A percentile compares a stretch with the other conserved stretches of the same genome.
These are phyloP conservation scores for Empidonax alnorum DNA, from an alignment of 2,113 vertebrate genomes.

Conservation along the genomic window DNA sequence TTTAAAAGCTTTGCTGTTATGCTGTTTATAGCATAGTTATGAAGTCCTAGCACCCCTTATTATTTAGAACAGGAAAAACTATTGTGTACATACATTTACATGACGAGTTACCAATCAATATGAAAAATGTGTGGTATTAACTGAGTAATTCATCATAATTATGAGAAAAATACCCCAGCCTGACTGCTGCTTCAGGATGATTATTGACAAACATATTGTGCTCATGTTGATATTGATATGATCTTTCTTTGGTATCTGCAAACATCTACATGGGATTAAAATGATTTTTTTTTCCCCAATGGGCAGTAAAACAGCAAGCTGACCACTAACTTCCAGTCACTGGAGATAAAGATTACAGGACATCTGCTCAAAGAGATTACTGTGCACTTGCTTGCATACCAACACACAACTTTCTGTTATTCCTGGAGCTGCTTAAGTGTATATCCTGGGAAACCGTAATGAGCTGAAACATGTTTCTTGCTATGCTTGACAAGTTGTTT, in stretches of 20 bases:
- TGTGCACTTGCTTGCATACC: not conserved
- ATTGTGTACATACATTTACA: not conserved
- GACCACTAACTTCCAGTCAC: not conserved
- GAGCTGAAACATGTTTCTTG: not conserved
- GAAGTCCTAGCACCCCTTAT: not conserved
- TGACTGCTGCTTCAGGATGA: not conserved
- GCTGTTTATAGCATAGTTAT: not conserved
- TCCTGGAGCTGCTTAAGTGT: not conserved
- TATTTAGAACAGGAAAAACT: not conserved
- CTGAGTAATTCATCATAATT: not conserved
- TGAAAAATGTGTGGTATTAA: not conserved
- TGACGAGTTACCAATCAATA: accelerated
- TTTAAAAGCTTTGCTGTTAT: not conserved
- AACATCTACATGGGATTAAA: not conserved
- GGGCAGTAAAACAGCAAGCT: not conserved
- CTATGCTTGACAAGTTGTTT: not conserved
- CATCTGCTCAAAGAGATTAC: conserved; percentile 30
- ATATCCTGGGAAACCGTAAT: not conserved
- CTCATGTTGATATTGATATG: not conserved
- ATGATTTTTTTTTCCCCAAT: not conserved
- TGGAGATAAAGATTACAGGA: not conserved
- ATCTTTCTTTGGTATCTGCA: not conserved
- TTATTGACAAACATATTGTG: not conserved
- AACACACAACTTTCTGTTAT: not conserved
- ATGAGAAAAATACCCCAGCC: not conserved